A percentile compares a stretch with the other conserved stretches of the same genome.
Evolutionary conservation across 2,888 invertebrate genomes (phyloP).

Genomic region (Schizotus pectinicornis): DNA sequence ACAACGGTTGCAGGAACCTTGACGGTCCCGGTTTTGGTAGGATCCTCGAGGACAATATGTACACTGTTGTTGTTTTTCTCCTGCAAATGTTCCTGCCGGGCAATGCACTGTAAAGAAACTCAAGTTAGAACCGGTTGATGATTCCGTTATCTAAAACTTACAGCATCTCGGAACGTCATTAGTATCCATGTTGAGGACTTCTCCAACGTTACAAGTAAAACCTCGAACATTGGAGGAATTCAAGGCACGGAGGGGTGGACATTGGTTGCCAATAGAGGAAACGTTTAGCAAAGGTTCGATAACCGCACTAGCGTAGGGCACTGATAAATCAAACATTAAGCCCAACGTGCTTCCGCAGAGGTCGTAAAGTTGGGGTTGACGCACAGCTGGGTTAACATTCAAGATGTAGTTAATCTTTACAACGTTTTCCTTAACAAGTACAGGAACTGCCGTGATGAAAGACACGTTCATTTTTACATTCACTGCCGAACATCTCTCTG

Average conservation of each 20-base stretch:
- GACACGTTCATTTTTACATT: conserved; percentile 95
- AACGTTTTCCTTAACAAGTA: conserved; percentile 82
- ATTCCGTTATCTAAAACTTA: conserved; percentile 61
- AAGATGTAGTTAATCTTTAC: conserved; percentile 89
- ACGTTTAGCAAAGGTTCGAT: conserved; percentile 89
- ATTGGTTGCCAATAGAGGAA: conserved; percentile 88
- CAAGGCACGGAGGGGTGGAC: conserved; percentile 87
- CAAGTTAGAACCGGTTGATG: background rate
- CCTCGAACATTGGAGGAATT: conserved; percentile 85
- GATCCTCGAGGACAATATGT: conserved; percentile 90
- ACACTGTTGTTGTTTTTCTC: conserved; percentile 88
- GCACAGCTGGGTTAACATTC: conserved; percentile 84
- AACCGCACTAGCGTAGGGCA: conserved; percentile 89
- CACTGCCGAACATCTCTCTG: conserved; percentile 91
- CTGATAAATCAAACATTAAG: conserved; percentile 91
- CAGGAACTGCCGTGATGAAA: conserved; percentile 82
- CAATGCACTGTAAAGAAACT: conserved; percentile 78
- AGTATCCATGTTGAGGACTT: conserved; percentile 92
- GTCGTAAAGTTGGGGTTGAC: conserved; percentile 91
- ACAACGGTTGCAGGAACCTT: conserved; percentile 89
- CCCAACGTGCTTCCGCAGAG: conserved; percentile 93
- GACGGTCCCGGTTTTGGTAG: conserved; percentile 91
- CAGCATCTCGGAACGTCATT: conserved; percentile 91
- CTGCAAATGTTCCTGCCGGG: conserved; percentile 94
- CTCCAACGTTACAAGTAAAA: conserved; percentile 92